Conservation (phyloP, 92 coral and sea anemone genomes). For the Actinostola sp. region DNA sequence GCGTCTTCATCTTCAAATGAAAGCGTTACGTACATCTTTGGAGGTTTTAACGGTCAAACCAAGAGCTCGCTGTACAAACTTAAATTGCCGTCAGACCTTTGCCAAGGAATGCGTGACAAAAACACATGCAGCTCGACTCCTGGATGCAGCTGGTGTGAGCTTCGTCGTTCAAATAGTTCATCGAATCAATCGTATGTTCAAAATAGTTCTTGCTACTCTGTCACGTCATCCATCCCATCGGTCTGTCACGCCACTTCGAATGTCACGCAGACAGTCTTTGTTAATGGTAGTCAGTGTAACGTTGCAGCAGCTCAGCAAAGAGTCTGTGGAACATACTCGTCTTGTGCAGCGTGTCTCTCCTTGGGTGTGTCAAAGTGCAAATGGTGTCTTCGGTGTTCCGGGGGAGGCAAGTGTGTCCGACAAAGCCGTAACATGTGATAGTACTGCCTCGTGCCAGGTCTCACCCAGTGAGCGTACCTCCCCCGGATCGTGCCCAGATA, state of each 20-base stretch:
- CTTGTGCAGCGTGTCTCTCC: conserved; percentile 66
- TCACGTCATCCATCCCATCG: conserved; percentile 58
- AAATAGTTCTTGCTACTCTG: conserved; percentile 64
- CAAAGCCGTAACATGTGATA: conserved; percentile 10
- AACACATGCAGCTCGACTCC: conserved; percentile 52
- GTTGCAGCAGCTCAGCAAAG: conserved; percentile 51
- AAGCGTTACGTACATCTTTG: conserved; percentile 64
- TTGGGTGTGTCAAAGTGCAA: conserved; percentile 23
- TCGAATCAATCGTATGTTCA: conserved; percentile 29
- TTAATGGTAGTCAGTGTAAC: conserved; percentile 58
- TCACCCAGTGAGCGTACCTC: neutral
- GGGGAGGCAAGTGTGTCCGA: conserved; percentile 67
- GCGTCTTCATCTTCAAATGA: conserved; percentile 43
- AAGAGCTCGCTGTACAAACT: conserved; percentile 45
- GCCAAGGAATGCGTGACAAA: conserved; percentile 63
- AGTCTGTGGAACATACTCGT: conserved; percentile 50
- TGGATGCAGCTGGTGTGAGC: conserved; percentile 91
- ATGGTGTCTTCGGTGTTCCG: conserved; percentile 58
- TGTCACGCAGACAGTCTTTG: conserved; percentile 48
- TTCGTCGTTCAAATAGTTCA: conserved; percentile 41
- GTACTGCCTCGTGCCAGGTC: conserved; percentile 24
- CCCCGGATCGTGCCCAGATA: conserved; percentile 39
- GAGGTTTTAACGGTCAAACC: conserved; percentile 84
- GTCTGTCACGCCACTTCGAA: conserved; percentile 66
- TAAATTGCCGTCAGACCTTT: conserved; percentile 78